Conservation (phyloP, 2,888 invertebrate species). For the Hecatera dysodea region DNA sequence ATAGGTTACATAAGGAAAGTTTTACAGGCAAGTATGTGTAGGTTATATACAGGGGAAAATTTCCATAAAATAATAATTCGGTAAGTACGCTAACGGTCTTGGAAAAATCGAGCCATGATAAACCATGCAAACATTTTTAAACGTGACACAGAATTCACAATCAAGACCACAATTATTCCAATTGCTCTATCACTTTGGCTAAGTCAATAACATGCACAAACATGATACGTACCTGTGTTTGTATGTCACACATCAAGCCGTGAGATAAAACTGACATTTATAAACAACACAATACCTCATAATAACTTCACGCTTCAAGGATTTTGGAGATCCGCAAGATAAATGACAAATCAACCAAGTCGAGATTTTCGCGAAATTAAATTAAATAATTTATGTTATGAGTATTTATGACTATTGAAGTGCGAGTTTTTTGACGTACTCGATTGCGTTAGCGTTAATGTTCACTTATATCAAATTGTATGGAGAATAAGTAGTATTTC, state of each 20-base stretch:
- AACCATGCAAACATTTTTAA: not conserved
- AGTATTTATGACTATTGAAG: too few species aligned
- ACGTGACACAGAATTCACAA: not conserved
- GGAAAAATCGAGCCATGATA: not conserved
- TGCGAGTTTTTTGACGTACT: too few species aligned
- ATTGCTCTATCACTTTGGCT: not conserved
- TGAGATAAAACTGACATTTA: constrained; percentile 41
- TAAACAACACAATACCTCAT: constrained; percentile 31
- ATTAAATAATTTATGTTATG: not conserved
- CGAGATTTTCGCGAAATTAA: not conserved
- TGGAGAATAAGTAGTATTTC: too few species aligned
- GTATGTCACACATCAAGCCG: constrained; percentile 21
- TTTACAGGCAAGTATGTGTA: not conserved
- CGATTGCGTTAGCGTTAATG: too few species aligned
- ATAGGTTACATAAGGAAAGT: too few species aligned
- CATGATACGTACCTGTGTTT: not conserved
- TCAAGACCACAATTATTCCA: too few species aligned
- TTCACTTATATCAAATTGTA: too few species aligned
- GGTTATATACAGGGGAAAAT: not conserved
- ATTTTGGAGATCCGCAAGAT: constrained; percentile 22
- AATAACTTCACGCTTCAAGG: constrained; percentile 30
- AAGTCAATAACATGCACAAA: not conserved
- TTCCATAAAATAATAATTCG: not conserved
- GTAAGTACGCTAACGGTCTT: too few species aligned
- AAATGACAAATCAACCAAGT: not conserved